Evolutionary conservation across 2,113 vertebrate species (phyloP).

Genomic region (Calidris pygmaea): DNA sequence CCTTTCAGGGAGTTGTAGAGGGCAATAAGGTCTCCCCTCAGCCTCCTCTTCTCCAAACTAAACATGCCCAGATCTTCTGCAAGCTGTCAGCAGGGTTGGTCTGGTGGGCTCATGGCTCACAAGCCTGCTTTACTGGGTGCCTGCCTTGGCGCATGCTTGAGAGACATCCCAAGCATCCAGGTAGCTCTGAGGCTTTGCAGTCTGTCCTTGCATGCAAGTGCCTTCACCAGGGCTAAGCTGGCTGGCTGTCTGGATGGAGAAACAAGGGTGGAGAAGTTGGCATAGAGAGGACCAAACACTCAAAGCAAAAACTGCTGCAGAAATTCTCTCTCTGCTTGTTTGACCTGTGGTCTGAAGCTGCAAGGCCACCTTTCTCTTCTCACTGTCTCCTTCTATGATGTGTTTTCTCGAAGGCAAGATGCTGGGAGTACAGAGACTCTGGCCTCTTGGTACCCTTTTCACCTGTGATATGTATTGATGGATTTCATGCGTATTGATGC

Average conservation of each 20-base stretch:
- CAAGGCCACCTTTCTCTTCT: not conserved
- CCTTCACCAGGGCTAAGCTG: not conserved
- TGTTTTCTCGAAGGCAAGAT: not conserved
- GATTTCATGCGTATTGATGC: not conserved
- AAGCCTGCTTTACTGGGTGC: not conserved
- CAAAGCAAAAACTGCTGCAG: not conserved
- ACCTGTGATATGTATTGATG: not conserved
- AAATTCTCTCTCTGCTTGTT: not conserved
- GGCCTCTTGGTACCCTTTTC: not conserved
- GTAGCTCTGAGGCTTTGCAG: not conserved
- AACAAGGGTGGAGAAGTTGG: not conserved
- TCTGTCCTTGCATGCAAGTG: not conserved
- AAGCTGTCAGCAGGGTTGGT: not conserved
- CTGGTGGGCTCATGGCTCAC: not conserved
- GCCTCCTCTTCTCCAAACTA: no score
- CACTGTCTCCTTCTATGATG: not conserved
- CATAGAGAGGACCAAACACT: not conserved
- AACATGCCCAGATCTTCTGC: not conserved
- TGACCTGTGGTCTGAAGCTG: not conserved
- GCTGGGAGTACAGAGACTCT: not conserved
- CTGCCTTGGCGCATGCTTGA: not conserved
- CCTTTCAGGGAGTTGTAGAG: no score
- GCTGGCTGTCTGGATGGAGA: not conserved
- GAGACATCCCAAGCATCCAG: accelerated
- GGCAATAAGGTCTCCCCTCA: no score